phyloP scores from a whole-genome alignment of 2,113 vertebrate genomes.

The Phalacrocorax brasilianus region DNA sequence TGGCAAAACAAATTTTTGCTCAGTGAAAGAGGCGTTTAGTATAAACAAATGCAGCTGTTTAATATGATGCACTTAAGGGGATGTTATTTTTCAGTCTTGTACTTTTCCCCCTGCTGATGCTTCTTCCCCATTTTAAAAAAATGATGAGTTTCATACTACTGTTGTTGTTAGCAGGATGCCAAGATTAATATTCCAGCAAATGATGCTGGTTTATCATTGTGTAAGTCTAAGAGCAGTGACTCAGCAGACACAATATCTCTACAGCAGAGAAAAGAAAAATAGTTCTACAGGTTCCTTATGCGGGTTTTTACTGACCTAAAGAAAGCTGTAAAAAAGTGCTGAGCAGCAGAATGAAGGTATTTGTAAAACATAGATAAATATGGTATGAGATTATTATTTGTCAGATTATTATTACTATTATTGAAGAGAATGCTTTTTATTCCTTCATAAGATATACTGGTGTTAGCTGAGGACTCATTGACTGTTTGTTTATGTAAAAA shows the following conservation, averaged over 20 bases:
- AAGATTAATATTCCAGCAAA: neutral
- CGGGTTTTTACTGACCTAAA: neutral
- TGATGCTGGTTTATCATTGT: neutral
- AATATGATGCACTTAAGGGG: neutral
- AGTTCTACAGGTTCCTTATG: neutral
- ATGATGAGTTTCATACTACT: neutral
- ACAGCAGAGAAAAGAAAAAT: neutral
- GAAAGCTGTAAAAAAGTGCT: neutral
- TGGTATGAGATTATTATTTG: neutral
- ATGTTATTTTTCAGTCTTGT: neutral
- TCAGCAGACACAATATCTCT: neutral
- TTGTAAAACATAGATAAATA: neutral
- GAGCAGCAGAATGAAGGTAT: neutral
- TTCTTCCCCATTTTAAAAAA: neutral
- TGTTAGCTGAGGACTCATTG: neutral
- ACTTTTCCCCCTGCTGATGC: rapidly evolving
- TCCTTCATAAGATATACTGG: neutral
- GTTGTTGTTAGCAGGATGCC: neutral
- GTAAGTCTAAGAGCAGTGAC: neutral
- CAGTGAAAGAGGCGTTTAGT: neutral
- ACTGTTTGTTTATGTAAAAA: conserved; percentile 35
- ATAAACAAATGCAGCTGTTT: neutral
- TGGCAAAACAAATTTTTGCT: neutral
- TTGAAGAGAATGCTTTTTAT: neutral
- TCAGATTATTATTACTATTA: neutral